Evolutionary conservation across 37 sponge, comb jelly and placozoan genomes (phyloP).

Genomic region (Diacarnus erythraeanus): DNA sequence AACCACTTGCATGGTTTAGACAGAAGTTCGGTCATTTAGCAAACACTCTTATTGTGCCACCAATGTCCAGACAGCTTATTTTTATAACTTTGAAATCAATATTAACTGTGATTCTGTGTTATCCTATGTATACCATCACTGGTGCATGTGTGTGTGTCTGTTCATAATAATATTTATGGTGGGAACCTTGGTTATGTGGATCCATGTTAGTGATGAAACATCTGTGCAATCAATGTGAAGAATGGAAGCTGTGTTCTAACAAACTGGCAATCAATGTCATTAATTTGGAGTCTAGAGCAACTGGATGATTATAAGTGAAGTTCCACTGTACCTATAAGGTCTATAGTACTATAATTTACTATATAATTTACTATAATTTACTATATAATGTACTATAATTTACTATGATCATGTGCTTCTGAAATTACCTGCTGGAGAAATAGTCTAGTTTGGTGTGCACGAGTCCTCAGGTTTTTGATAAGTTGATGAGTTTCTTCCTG

Average conservation of each 20-base stretch:
- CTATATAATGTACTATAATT: too few species aligned
- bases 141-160: not conserved
- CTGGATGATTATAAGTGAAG: not conserved
- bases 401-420: too few species aligned
- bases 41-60: not conserved
- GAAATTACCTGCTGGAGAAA: slow-evolving; percentile 29
- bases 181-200: too few species aligned
- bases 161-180: not conserved
- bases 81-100: not conserved
- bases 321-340: not conserved
- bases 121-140: not conserved
- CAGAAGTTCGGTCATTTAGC: slow-evolving; percentile 8
- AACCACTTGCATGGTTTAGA: not conserved
- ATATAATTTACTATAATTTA: too few species aligned
- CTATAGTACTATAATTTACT: too few species aligned
- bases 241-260: too few species aligned
- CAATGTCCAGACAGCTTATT: not conserved
- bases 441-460: slow-evolving; percentile 30
- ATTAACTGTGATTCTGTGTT: slow-evolving; percentile 1
- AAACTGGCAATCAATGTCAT: too few species aligned
- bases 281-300: too few species aligned
- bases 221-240: too few species aligned
- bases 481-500: slow-evolving; percentile 35
- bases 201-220: too few species aligned
- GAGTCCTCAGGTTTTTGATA: slow-evolving; percentile 28